Base-by-base conservation (phyloP, 2,113 vertebrate species). In the Colossoma macropomum region DNA sequence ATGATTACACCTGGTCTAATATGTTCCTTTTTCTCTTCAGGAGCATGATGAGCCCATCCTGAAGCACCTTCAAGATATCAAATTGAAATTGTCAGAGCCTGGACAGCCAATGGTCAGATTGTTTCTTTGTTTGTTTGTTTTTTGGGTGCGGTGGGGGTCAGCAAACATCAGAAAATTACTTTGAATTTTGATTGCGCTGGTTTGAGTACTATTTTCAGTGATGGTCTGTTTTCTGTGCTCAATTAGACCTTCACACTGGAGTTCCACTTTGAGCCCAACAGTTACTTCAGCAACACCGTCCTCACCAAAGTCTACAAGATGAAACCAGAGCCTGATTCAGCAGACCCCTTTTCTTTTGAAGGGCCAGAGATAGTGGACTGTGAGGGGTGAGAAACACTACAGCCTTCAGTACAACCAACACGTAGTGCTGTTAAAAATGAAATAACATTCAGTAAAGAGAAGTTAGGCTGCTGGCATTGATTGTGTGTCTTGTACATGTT, bases 221-320 rank as follows among this genome's bases (percentile, higher is more conserved):
- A 34, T 0, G 12, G 63, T 5, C 75, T 82, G 2, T 74, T 13
- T 25, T 25, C 74, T 80, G 2, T 27, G 34, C 5, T 48, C 90
- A 62, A 87, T 1, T 82, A 99, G 98, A 97, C 96, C 93, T 99
- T 99, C 87, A 96, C 97, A 54, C 91, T 99, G 95, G 98, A 98
- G 93, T 99, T 99, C 92, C 94, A 97, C 93, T 99, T 99, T 45
- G 98, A 96, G 89, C 93, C 97, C 82, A 99, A 99, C 62, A 94
- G 96, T 84, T 99, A 95, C 94, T 99, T 99, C 75, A 95, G 94
- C 92, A 99, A 99, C 76, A 86, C 96, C 30, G 89, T 98, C 82
- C 95, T 99, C 92, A 97, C 97, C 27, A 99, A 99, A 93, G 96
- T 95, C 0, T 99, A 99, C 94, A 98, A 97, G 93, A 99, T 99